Conservation (phyloP, 2,113 vertebrate genomes). For the Maccullochella peelii region DNA sequence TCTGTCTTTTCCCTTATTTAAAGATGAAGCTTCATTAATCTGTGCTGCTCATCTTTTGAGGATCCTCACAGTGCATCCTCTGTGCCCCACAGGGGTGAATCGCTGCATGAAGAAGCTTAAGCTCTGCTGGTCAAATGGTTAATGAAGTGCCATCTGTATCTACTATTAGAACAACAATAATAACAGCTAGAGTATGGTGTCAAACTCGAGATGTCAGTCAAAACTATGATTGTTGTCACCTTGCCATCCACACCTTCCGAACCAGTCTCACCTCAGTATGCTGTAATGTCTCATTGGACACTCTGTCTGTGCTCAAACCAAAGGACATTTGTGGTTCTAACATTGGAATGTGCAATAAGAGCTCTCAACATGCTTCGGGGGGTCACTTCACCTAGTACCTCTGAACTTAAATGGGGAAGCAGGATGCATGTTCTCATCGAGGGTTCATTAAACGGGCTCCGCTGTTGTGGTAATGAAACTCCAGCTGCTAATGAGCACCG, state of each 20-base stretch:
- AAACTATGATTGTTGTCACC: conserved; percentile 18
- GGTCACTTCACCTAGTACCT: conserved; percentile 66
- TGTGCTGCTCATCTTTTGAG: conserved; percentile 13
- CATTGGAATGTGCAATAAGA: conserved; percentile 59
- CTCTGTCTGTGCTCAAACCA: conserved; percentile 25
- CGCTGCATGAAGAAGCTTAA: not conserved
- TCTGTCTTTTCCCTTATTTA: conserved; percentile 10
- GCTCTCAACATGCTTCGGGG: conserved; percentile 51
- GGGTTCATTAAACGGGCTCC: conserved; percentile 78
- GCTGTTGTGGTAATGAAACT: conserved; percentile 77
- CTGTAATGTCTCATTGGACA: conserved; percentile 34
- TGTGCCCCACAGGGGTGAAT: not conserved
- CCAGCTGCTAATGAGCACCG: conserved; percentile 81
- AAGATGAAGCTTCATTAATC: conserved; percentile 41
- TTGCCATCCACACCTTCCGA: not conserved
- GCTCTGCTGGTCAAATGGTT: conserved; percentile 22
- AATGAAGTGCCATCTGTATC: conserved; percentile 42
- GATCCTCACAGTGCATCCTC: not conserved
- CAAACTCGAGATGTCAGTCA: conserved; percentile 43
- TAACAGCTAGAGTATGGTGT: conserved; percentile 22
- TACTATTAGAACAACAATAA: conserved; percentile 25
- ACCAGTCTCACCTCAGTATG: conserved; percentile 26
- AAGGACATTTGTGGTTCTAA: conserved; percentile 38
- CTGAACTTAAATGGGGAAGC: conserved; percentile 65
- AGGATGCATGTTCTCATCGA: conserved; percentile 76